Evolutionary conservation across 2,797 vertebrate genomes (phyloP), one percentile per base, ranked within the genome.

Genomic region (Pseudochaenichthys georgianus): DNA sequence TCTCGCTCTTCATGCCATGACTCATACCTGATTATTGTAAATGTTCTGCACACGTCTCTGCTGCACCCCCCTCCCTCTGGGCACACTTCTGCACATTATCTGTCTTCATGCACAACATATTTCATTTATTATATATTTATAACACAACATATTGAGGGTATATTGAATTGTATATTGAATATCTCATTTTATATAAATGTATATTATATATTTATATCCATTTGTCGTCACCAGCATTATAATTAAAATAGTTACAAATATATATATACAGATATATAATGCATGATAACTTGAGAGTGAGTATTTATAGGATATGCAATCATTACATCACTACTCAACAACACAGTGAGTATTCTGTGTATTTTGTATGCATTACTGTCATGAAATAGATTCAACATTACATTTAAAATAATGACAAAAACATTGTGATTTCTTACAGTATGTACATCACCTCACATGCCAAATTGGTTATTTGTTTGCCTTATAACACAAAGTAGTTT

Each of bases 291-390:
- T 13, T 67, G 34, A 31, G 45, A 5, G 54, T 11, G 9, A 48
- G 28, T 13, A 7, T 54, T 43, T 43, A 53, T 1, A 45, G 3
- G 9, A 41, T 17, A 19, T 19, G 41, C 55, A 58, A 38, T 58
- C 55, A 58, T 47, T 48, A 45, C 48, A 52, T 52, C 47, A 43
- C 21, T 43, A 15, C 52, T 67, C 3, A 59, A 69, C 6, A 58
- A 34, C 34, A 31, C 45, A 70, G 43, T 55, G 19, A 28, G 13
- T 41, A 7, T 15, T 58, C 43, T 59, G 46, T 50, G 10, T 7
- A 38, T 21, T 46, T 31, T 48, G 8, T 16, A 59, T 57, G 28
- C 28, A 68, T 50, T 28, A 41, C 34, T 59, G 10, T 17, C 3
- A 41, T 19, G 16, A 5, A 47, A 47, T 21, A 8, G 9, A 16